Base-by-base conservation (phyloP, 2,797 vertebrate species). In the Agapornis canus region DNA sequence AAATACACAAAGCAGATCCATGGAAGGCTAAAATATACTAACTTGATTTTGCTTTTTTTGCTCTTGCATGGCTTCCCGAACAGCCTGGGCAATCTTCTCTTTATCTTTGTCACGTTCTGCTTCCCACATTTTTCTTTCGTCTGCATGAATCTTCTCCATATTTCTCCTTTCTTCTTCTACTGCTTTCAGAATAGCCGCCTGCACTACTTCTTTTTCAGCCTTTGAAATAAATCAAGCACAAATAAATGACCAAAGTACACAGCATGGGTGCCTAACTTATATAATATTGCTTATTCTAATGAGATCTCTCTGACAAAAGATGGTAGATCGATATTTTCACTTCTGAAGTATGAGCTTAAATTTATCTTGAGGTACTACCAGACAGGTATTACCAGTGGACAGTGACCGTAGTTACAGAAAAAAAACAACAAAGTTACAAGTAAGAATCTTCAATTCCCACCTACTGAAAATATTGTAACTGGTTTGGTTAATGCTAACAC, bases 1-100 rank as follows among this genome's bases (percentile, higher is more conserved):
- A 79, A 57, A 25, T 42, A 69, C 9, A 71, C 31, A 66, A 48
- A 84, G 14, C 10, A 70, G 35, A 35, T 56, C 27, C 10, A 49
- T 6, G 6, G 13, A 61, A 72, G 7, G 43, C 40, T 73, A 83
- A 91, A 77, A 73, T 26, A 40, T 32, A 93, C 97, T 68, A 49
- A 98, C 98, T 96, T 98, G 96, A 78, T 96, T 98, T 76, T 89
- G 95, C 54, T 97, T 96, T 43, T 96, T 97, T 86, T 98, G 97
- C 43, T 98, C 97, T 76, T 95, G 88, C 56, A 98, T 77, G 51
- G 97, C 97, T 60, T 97, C 96, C 57, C 72, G 70, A 89, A 98
- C 95, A 40, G 96, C 97, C 75, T 97, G 95, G 16, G 97, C 82
- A 66, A 98, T 84, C 61, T 92, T 86, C 69, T 97, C 97, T 70